Percentiles rank a stretch among this genome's conserved stretches.
phyloP scores from a whole-genome alignment of 2,113 vertebrate species.

The Chaetodon trifascialis region DNA sequence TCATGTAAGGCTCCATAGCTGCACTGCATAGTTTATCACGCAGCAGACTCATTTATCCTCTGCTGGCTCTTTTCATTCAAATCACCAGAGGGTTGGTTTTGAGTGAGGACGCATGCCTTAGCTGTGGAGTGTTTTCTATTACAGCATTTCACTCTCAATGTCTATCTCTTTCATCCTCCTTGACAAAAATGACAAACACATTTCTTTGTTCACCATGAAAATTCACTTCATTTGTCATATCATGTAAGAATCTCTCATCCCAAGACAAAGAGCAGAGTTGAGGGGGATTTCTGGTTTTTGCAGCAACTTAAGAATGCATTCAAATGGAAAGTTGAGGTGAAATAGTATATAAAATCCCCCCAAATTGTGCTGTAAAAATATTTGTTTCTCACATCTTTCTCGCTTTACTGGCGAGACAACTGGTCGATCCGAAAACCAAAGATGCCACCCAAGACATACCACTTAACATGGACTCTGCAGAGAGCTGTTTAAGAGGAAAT shows the following conservation, averaged over 20 bases:
- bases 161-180: constrained; percentile 68
- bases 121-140: constrained; percentile 70
- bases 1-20: constrained; percentile 46
- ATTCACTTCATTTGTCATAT: constrained; percentile 72
- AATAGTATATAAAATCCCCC: constrained; percentile 36
- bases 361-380: constrained; percentile 34
- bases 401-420: constrained; percentile 31
- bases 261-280: constrained; percentile 44
- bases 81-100: constrained; percentile 59
- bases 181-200: constrained; percentile 76
- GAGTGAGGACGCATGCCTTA: constrained; percentile 44
- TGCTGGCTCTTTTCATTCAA: constrained; percentile 52
- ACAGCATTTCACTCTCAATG: constrained; percentile 60
- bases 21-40: constrained; percentile 55
- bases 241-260: constrained; percentile 52
- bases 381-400: constrained; percentile 55
- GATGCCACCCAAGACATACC: constrained; percentile 64
- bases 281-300: constrained; percentile 34
- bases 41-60: constrained; percentile 60
- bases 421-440: constrained; percentile 35
- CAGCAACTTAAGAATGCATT: constrained; percentile 40
- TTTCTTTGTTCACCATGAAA: constrained; percentile 65
- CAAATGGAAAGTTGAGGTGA: constrained; percentile 47
- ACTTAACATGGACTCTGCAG: constrained; percentile 40
- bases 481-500: constrained; percentile 40